A percentile compares a stretch with the other conserved stretches of the same genome.
Evolutionary conservation across 2,888 invertebrate genomes (phyloP).

Genomic region (Tenthredo mesomela): DNA sequence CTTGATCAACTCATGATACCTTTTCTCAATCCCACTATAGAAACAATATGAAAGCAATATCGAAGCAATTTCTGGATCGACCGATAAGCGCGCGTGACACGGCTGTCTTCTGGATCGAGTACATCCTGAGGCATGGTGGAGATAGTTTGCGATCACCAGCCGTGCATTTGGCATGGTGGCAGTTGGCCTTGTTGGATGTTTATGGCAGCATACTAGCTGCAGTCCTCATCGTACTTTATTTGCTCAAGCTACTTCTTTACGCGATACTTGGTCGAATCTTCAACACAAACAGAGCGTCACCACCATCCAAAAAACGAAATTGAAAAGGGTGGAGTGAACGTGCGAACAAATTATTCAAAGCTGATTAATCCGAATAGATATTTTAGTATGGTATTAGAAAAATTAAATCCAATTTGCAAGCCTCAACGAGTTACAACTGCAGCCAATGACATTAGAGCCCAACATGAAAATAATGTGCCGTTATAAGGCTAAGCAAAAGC

Average conservation of each 20-base stretch:
- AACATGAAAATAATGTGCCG: too few species aligned
- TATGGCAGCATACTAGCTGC: conserved; percentile 56
- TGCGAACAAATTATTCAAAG: background rate
- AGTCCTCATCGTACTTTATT: background rate
- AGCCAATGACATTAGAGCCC: too few species aligned
- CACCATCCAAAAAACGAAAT: conserved; percentile 5
- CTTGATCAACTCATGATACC: background rate
- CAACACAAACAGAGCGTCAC: background rate
- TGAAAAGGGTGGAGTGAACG: background rate
- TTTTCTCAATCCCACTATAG: conserved; percentile 58
- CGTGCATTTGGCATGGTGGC: conserved; percentile 67
- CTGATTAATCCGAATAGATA: too few species aligned
- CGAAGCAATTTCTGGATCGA: conserved; percentile 62
- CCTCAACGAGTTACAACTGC: too few species aligned
- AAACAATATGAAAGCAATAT: conserved; percentile 58
- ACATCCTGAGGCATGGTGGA: conserved; percentile 61
- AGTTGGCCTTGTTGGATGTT: conserved; percentile 67
- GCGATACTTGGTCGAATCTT: background rate
- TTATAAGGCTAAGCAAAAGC: background rate
- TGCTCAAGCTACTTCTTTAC: background rate
- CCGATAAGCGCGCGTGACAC: conserved; percentile 62
- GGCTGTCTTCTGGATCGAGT: conserved; percentile 64
- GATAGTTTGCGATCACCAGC: conserved; percentile 67
- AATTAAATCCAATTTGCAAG: too few species aligned
- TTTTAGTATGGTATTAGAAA: too few species aligned